Percentiles rank a stretch among this genome's conserved stretches.
Evolutionary conservation across 2,888 invertebrate genomes (phyloP).

Genomic region (Dorcus parallelipipedus): DNA sequence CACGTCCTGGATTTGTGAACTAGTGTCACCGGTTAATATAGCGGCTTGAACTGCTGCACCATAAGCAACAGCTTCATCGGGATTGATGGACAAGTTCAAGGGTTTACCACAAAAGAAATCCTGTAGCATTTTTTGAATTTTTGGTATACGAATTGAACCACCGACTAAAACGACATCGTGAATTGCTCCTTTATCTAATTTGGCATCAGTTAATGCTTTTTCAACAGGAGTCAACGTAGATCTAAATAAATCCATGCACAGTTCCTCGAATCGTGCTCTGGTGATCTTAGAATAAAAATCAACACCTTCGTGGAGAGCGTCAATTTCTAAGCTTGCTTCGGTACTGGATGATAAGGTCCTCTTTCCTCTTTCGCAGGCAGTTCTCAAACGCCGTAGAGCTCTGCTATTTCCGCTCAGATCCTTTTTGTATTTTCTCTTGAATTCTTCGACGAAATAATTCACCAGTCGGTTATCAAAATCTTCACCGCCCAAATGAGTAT

Average conservation of each 20-base stretch:
- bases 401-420: constrained; percentile 69
- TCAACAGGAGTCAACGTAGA: constrained; percentile 81
- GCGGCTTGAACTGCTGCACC: constrained; percentile 94
- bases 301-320: constrained; percentile 83
- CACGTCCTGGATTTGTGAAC: constrained; percentile 75
- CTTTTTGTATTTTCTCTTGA: constrained; percentile 70
- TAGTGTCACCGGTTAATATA: constrained; percentile 70
- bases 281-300: constrained; percentile 86
- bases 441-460: constrained; percentile 74
- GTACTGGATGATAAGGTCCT: constrained; percentile 73
- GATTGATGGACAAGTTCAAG: constrained; percentile 87
- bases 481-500: constrained; percentile 77
- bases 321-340: constrained; percentile 81
- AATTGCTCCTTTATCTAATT: constrained; percentile 77
- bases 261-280: constrained; percentile 85
- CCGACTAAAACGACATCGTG: constrained; percentile 83
- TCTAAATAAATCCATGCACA: constrained; percentile 82
- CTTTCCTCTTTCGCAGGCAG: constrained; percentile 81
- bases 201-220: constrained; percentile 75
- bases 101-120: constrained; percentile 80
- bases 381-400: constrained; percentile 77
- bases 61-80: constrained; percentile 90
- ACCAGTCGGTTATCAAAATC: constrained; percentile 80
- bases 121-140: constrained; percentile 83
- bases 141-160: constrained; percentile 89